phyloP scores from a whole-genome alignment of 2,113 vertebrate species.

The Elephantulus edwardii region DNA sequence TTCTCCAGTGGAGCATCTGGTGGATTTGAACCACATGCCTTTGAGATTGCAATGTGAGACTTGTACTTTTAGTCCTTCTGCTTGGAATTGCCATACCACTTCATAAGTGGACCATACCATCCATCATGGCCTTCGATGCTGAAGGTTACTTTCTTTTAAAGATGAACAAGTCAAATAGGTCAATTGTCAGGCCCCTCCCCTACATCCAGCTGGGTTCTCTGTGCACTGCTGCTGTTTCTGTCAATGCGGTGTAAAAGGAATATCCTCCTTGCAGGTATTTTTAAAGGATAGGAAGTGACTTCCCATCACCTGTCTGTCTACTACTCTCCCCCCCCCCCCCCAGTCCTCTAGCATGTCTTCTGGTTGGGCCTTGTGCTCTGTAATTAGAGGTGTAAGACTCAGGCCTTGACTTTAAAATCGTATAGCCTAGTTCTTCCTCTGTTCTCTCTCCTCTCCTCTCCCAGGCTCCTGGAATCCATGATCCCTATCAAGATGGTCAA shows the following conservation, averaged over 20 bases:
- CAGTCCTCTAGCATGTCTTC: not conserved
- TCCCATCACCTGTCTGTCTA: not conserved
- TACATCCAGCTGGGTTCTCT: not conserved
- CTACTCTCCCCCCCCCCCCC: not conserved
- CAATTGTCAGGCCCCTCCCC: not conserved
- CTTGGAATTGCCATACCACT: constrained; percentile 11
- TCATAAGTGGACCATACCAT: too few species aligned
- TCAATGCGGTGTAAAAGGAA: not conserved
- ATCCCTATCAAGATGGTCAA: constrained; percentile 95
- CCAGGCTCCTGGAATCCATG: constrained; percentile 95
- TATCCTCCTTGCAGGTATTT: not conserved
- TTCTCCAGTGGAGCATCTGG: too few species aligned
- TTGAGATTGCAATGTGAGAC: too few species aligned
- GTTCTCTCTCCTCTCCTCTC: constrained; percentile 36
- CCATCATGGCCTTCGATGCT: not conserved
- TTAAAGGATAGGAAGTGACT: not conserved
- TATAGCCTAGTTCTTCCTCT: not conserved
- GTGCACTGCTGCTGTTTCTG: not conserved
- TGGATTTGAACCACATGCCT: too few species aligned
- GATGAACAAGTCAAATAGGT: not conserved
- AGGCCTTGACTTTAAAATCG: not conserved
- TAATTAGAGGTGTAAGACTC: not conserved
- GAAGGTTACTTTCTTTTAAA: not conserved
- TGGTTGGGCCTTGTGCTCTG: not conserved
- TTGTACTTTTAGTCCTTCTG: not conserved